These are phyloP conservation scores for Whitmania pigra DNA, from an alignment of 1,140 invertebrate genomes.

Conservation along the genomic window DNA sequence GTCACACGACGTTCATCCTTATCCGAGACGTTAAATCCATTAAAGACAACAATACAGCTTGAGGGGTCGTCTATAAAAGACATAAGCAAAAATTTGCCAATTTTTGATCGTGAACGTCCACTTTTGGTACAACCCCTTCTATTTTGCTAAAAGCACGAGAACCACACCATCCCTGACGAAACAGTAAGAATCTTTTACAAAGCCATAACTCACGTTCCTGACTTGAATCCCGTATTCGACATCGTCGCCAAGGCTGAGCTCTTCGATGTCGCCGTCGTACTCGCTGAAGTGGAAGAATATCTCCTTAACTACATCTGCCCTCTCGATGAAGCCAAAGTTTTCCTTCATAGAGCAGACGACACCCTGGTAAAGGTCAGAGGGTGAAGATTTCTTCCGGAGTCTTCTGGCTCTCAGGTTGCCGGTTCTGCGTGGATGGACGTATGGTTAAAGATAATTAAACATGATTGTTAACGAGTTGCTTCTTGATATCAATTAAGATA, in stretches of 20 bases:
- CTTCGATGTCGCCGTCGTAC: conserved; percentile 47
- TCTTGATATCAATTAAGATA: neutral
- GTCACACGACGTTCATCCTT: too few species aligned
- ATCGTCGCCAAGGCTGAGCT: conserved; percentile 77
- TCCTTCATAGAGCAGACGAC: conserved; percentile 90
- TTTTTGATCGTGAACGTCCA: too few species aligned
- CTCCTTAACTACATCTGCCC: conserved; percentile 78
- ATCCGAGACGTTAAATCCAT: too few species aligned
- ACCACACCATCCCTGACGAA: too few species aligned
- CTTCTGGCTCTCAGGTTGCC: conserved; percentile 84
- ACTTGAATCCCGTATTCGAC: conserved; percentile 92
- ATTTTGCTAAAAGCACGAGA: too few species aligned
- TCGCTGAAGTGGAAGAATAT: conserved; percentile 79
- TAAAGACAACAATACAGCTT: too few species aligned
- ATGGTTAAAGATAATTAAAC: neutral
- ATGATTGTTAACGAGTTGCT: neutral
- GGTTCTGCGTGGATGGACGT: conserved; percentile 43
- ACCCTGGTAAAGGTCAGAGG: conserved; percentile 51
- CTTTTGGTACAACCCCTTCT: too few species aligned
- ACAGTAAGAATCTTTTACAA: too few species aligned
- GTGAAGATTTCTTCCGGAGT: conserved; percentile 59
- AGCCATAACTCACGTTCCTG: conserved; percentile 58
- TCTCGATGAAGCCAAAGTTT: conserved; percentile 93
- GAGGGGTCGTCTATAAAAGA: too few species aligned
- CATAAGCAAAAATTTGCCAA: too few species aligned